phyloP scores from a whole-genome alignment of 2,888 invertebrate genomes.

The Himalopsyche kuldschensis region DNA sequence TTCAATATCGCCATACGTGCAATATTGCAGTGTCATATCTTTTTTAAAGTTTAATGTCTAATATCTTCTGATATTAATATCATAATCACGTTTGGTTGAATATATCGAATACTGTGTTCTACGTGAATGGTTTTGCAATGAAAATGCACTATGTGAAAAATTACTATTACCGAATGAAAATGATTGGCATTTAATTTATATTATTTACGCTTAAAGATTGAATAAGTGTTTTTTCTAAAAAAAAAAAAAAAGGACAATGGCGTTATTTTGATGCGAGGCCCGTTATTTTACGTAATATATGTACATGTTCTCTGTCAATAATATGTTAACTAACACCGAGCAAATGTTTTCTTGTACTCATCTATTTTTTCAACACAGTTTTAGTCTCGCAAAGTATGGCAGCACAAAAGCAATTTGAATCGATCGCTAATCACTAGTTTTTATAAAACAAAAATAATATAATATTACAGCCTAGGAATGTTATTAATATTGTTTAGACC shows the following conservation, averaged over 20 bases:
- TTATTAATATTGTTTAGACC: background rate
- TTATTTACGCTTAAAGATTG: background rate
- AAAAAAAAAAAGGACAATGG: background rate
- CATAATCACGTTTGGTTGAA: background rate
- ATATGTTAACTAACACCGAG: background rate
- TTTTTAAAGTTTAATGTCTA: no score
- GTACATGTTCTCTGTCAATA: background rate
- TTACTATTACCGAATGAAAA: background rate
- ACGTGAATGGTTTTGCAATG: background rate
- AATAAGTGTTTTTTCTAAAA: background rate
- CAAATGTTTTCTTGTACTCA: background rate
- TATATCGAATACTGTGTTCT: background rate
- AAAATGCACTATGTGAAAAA: background rate
- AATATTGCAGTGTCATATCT: no score
- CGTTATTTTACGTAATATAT: background rate
- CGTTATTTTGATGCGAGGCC: background rate
- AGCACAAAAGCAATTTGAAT: background rate
- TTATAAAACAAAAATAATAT: background rate
- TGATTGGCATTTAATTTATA: background rate
- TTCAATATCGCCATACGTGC: no score
- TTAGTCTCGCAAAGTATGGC: background rate
- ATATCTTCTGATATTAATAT: no score
- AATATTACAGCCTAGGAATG: background rate
- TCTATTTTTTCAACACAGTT: background rate
- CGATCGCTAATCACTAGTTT: background rate